Evolutionary conservation across 2,888 invertebrate genomes (phyloP), one percentile per base, ranked within the genome.

Genomic region (Ypsolopha scabrella): DNA sequence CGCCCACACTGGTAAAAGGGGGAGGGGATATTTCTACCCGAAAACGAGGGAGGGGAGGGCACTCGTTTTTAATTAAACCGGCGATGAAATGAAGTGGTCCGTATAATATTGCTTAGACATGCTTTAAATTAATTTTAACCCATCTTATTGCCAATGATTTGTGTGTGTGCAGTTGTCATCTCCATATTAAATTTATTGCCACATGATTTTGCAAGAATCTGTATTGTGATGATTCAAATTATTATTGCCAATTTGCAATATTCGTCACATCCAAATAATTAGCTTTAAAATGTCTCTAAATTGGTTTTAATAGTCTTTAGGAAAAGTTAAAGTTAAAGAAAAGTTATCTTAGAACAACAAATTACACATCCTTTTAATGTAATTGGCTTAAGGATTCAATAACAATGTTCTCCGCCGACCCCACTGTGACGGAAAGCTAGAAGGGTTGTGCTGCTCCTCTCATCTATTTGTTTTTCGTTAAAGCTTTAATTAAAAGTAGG

Each of bases 11-110:
- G 24, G 24, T 24, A 24, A 24, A 24, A 24, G 72, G 70, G 71
- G 57, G 68, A 68, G 76, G 80, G 81, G 78, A 77, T 70, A 75
- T 75, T 72, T 73, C 78, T 77, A 76, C 82, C 81, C 83, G 77
- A 80, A 83, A 80, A 73, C 75, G 75, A 71, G 78, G 79, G 77
- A 75, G 80, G 78, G 80, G 82, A 67, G 81, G 82, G 80, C 85
- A 86, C 86, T 86, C 83, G 85, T 86, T 86, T 85, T 86, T 86
- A 86, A 86, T 86, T 86, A 86, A 86, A 86, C 81, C 78, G 73
- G 74, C 81, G 80, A 82, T 82, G 86, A 85, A 83, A 85, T 86
- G 85, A 86, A 86, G 85, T 86, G 82, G 85, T 83, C 83, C 81
- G 79, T 79, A 80, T 83, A 80, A 85, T 85, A 83, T 81, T 83